phyloP scores from a whole-genome alignment of 2,888 invertebrate genomes.

The Trisateles emortualis region DNA sequence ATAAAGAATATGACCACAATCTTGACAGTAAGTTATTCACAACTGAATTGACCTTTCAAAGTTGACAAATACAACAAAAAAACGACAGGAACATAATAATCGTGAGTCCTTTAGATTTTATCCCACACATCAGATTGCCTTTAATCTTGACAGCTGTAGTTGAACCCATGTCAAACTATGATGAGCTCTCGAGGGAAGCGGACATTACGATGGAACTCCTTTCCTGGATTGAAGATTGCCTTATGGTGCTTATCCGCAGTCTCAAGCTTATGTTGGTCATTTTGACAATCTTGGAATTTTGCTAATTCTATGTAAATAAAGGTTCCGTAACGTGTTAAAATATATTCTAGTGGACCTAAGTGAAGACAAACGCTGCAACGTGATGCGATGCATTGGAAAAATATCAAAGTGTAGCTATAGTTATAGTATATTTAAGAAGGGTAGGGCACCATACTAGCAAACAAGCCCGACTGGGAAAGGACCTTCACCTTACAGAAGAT shows the following conservation, averaged over 20 bases:
- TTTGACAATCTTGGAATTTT: not conserved
- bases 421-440: too few species aligned
- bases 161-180: slow-evolving; percentile 35
- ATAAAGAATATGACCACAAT: too few species aligned
- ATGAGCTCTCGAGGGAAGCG: slow-evolving; percentile 23
- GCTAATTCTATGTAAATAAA: too few species aligned
- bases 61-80: slow-evolving; percentile 10
- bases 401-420: too few species aligned
- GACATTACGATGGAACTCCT: slow-evolving; percentile 15
- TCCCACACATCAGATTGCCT: slow-evolving; percentile 12
- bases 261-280: not conserved
- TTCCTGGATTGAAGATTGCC: slow-evolving; percentile 20
- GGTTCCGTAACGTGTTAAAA: too few species aligned
- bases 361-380: too few species aligned
- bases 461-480: too few species aligned
- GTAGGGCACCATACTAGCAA: too few species aligned
- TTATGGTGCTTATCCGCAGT: slow-evolving; percentile 6
- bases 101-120: slow-evolving; percentile 20
- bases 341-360: too few species aligned
- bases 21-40: too few species aligned
- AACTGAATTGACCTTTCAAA: not conserved
- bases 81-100: slow-evolving; percentile 17
- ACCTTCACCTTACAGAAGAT: too few species aligned
- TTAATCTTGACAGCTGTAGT: slow-evolving; percentile 36
- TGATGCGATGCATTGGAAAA: too few species aligned